A percentile compares a stretch with the other conserved stretches of the same genome.
Evolutionary conservation across 1,140 invertebrate genomes (phyloP).

Genomic region (Bombus impatiens): DNA sequence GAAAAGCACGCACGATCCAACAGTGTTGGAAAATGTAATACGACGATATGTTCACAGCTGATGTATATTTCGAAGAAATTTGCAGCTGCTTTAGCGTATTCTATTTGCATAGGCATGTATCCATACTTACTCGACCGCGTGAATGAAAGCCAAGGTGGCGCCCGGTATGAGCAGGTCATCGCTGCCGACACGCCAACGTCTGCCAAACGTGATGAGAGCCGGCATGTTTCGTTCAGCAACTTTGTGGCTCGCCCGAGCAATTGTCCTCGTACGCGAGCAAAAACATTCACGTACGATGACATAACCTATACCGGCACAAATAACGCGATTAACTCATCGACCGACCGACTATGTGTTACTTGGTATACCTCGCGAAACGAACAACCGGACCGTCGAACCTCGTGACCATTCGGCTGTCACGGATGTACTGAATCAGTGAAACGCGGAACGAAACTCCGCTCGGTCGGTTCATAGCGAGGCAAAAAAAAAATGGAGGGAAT

Average conservation of each 20-base stretch:
- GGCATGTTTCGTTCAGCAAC: slow-evolving; percentile 85
- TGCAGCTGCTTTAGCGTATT: not conserved
- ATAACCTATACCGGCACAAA: slow-evolving; percentile 50
- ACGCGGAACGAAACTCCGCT: slow-evolving; percentile 23
- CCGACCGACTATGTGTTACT: not conserved
- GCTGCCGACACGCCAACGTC: slow-evolving; percentile 92
- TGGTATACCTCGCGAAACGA: not conserved
- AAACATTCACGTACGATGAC: slow-evolving; percentile 26
- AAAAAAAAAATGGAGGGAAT: not conserved
- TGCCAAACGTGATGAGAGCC: slow-evolving; percentile 90
- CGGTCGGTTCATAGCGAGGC: not conserved
- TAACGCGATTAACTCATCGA: not conserved
- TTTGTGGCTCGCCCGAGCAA: not conserved
- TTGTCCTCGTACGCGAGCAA: slow-evolving; percentile 1
- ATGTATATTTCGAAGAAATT: not conserved
- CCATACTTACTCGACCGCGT: slow-evolving; percentile 88
- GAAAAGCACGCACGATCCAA: not conserved
- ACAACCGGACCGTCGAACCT: slow-evolving; percentile 33
- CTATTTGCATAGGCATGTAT: not conserved
- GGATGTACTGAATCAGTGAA: slow-evolving; percentile 30
- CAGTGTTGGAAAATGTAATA: not conserved
- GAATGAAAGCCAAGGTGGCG: slow-evolving; percentile 86
- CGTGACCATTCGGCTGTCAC: slow-evolving; percentile 34
- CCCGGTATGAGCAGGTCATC: slow-evolving; percentile 93
- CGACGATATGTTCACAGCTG: not conserved